A percentile compares a stretch with the other conserved stretches of the same genome.
phyloP scores from a whole-genome alignment of 2,888 invertebrate genomes.

The Liopterus haemorrhoidalis region DNA sequence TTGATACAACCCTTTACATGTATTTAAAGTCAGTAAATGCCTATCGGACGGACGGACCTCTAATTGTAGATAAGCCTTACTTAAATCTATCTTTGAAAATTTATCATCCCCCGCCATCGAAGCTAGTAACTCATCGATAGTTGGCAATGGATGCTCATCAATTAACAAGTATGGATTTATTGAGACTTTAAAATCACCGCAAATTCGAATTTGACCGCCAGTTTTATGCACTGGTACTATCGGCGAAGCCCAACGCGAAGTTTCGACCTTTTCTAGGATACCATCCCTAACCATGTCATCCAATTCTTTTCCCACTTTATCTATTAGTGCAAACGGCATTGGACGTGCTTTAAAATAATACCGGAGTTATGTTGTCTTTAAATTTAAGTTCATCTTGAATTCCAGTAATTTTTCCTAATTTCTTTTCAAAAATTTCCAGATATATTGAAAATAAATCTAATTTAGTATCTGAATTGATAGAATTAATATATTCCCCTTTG shows the following conservation, averaged over 20 bases:
- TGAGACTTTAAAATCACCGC: constrained; percentile 31
- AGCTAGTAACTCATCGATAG: too few species aligned
- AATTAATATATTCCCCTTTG: constrained; percentile 15
- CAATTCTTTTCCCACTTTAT: constrained; percentile 27
- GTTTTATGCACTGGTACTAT: constrained; percentile 29
- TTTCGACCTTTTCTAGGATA: constrained; percentile 19
- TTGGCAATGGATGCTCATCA: constrained; percentile 34
- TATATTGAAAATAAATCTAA: constrained; percentile 18
- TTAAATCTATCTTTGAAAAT: too few species aligned
- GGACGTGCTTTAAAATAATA: constrained; percentile 24
- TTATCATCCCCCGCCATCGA: too few species aligned
- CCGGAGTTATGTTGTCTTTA: constrained; percentile 24
- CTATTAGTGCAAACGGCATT: constrained; percentile 25
- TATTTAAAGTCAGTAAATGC: constrained; percentile 35
- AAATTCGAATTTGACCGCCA: constrained; percentile 24
- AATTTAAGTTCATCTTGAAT: constrained; percentile 24
- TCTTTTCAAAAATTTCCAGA: constrained; percentile 13
- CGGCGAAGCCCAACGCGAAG: constrained; percentile 29
- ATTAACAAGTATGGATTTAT: constrained; percentile 32
- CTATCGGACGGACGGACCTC: constrained; percentile 34
- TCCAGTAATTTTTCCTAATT: constrained; percentile 20
- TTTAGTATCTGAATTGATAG: constrained; percentile 11
- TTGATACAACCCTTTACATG: constrained; percentile 36
- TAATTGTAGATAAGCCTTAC: too few species aligned
- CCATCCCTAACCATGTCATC: constrained; percentile 19